Conservation (phyloP, 2,113 vertebrate genomes). For the Ophthalmolycus amberensis region DNA sequence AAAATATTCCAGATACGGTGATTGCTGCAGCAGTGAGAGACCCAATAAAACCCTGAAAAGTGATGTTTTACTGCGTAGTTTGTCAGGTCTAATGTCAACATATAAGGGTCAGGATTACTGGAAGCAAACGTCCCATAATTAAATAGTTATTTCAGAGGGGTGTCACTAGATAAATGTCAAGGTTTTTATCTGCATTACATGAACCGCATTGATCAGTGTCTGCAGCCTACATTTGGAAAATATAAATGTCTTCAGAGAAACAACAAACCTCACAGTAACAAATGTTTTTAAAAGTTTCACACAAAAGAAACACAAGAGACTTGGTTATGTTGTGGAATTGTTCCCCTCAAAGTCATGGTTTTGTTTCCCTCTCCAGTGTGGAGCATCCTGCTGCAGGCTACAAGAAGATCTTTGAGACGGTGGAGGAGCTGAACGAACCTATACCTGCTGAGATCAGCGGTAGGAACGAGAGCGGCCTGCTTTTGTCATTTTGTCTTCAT, state of each 20-base stretch:
- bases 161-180: neutral
- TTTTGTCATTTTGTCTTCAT: neutral
- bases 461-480: constrained; percentile 4
- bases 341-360: neutral
- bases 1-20: neutral
- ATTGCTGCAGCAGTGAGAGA: neutral
- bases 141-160: too few relatives aligned
- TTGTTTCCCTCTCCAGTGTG: constrained; percentile 80
- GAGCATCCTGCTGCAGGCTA: constrained; percentile 96
- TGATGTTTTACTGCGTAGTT: neutral
- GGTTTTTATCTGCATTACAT: neutral
- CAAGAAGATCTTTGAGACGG: constrained; percentile 95
- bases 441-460: constrained; percentile 88
- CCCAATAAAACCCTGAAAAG: neutral
- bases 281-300: neutral
- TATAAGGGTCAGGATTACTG: neutral
- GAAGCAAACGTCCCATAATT: neutral
- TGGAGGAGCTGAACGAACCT: constrained; percentile 92
- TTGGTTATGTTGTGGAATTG: neutral
- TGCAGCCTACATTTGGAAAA: neutral
- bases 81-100: neutral
- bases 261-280: neutral
- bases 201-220: neutral
- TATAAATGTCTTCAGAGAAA: neutral
- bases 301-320: neutral